Percentiles rank a stretch among this genome's conserved stretches.
phyloP scores from a whole-genome alignment of 2,113 vertebrate genomes.

The Amphiprion ocellaris region DNA sequence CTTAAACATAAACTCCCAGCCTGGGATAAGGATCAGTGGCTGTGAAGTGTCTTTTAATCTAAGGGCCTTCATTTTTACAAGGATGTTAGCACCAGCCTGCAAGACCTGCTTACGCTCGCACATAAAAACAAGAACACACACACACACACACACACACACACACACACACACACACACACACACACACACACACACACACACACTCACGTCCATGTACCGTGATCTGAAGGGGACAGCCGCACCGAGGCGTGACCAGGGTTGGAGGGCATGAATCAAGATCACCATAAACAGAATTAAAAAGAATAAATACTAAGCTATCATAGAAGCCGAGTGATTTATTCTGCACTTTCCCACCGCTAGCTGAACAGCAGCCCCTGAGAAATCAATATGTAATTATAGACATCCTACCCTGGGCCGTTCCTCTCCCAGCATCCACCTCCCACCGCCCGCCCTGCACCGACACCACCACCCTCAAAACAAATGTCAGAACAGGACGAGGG shows the following conservation, averaged over 20 bases:
- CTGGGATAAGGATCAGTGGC: conserved; percentile 55
- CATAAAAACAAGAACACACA: background rate
- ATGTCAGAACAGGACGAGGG: conserved; percentile 76
- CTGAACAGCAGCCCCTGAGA: conserved; percentile 78
- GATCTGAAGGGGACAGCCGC: conserved; percentile 53
- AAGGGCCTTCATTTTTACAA: conserved; percentile 35
- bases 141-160: background rate
- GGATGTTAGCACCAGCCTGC: conserved; percentile 7
- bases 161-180: background rate
- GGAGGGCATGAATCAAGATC: conserved; percentile 81
- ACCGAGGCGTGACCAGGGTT: conserved; percentile 54
- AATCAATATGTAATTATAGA: conserved; percentile 89
- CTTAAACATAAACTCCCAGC: conserved; percentile 10
- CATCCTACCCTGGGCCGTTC: conserved; percentile 82
- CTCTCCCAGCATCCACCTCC: conserved; percentile 70
- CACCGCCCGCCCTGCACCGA: conserved; percentile 57
- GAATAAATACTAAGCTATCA: conserved; percentile 84
- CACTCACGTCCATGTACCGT: conserved; percentile 27
- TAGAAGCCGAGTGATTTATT: conserved; percentile 84
- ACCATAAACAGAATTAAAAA: conserved; percentile 84
- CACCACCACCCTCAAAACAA: conserved; percentile 76
- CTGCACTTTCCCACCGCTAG: conserved; percentile 70
- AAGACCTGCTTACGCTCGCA: background rate
- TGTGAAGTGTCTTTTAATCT: conserved; percentile 43
- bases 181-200: conserved; percentile 4